phyloP scores from a whole-genome alignment of 2,888 invertebrate species.

The Papilio protenor region DNA sequence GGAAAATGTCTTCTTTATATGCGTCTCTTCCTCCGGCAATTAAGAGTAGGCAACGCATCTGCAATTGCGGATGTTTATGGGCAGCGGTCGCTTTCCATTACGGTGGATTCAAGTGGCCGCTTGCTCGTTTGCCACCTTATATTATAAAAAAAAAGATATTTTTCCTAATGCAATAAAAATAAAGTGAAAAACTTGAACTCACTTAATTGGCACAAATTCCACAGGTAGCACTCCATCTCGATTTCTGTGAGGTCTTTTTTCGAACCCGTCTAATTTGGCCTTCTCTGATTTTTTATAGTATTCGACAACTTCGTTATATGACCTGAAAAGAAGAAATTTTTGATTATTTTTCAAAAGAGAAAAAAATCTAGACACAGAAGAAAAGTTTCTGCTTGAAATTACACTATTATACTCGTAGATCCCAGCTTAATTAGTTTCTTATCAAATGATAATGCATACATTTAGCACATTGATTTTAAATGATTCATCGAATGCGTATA shows the following conservation, averaged over 20 bases:
- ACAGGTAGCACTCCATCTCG: slow-evolving; percentile 85
- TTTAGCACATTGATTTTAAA: background rate
- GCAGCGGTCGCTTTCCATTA: no score
- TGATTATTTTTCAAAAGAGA: no score
- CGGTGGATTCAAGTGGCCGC: no score
- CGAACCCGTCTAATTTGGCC: slow-evolving; percentile 75
- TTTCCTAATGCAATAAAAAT: background rate
- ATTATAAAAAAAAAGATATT: no score
- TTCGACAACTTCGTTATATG: slow-evolving; percentile 85
- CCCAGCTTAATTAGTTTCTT: background rate
- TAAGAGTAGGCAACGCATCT: no score
- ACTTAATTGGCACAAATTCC: slow-evolving; percentile 84
- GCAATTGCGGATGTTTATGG: no score
- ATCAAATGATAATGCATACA: background rate
- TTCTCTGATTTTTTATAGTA: slow-evolving; percentile 86
- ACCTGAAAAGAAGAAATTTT: slow-evolving; percentile 65
- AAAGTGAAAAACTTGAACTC: slow-evolving; percentile 41
- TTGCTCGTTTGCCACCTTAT: no score
- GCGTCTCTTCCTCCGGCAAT: no score
- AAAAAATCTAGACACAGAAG: background rate
- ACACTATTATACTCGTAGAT: no score
- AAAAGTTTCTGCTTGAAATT: background rate
- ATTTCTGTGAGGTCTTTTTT: slow-evolving; percentile 82
- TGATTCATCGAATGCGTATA: background rate
- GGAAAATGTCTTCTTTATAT: no score